phyloP scores from a whole-genome alignment of 2,113 vertebrate species.

The Poeciliopsis occidentalis region DNA sequence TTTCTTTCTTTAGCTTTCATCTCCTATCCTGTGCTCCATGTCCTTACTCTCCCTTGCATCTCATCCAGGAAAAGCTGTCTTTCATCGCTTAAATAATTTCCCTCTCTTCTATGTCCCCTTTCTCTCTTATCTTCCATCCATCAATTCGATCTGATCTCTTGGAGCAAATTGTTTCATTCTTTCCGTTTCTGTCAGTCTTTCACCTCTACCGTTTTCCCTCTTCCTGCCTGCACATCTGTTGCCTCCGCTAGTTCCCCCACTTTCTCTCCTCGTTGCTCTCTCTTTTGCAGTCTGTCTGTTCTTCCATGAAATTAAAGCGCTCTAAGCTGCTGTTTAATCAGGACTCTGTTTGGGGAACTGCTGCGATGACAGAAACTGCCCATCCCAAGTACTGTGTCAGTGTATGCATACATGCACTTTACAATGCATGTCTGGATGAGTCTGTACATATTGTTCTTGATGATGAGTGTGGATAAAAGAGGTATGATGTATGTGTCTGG shows the following conservation, averaged over 20 bases:
- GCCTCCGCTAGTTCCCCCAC: conserved; percentile 5
- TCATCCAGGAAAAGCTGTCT: conserved; percentile 50
- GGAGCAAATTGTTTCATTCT: conserved; percentile 41
- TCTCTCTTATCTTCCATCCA: conserved; percentile 45
- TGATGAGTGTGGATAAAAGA: conserved; percentile 24
- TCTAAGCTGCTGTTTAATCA: conserved; percentile 82
- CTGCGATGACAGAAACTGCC: conserved; percentile 74
- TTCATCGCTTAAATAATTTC: conserved; percentile 34
- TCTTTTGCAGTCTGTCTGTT: conserved; percentile 79
- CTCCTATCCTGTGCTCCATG: conserved; percentile 29
- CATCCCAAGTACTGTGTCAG: conserved; percentile 48
- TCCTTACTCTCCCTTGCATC: conserved; percentile 29
- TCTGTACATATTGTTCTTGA: conserved; percentile 7
- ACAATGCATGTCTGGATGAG: neutral
- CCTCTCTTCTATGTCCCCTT: conserved; percentile 37
- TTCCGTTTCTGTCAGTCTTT: conserved; percentile 25
- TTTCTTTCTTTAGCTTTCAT: conserved; percentile 41
- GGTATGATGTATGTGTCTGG: neutral
- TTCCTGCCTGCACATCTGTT: conserved; percentile 39
- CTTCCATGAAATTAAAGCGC: conserved; percentile 83
- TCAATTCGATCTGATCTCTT: conserved; percentile 42
- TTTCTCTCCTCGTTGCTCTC: conserved; percentile 45
- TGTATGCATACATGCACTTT: conserved; percentile 32
- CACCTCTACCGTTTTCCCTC: conserved; percentile 23
- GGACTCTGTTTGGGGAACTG: conserved; percentile 75